Evolutionary conservation across 2,113 vertebrate genomes (phyloP).

Genomic region (Mirza zaza): DNA sequence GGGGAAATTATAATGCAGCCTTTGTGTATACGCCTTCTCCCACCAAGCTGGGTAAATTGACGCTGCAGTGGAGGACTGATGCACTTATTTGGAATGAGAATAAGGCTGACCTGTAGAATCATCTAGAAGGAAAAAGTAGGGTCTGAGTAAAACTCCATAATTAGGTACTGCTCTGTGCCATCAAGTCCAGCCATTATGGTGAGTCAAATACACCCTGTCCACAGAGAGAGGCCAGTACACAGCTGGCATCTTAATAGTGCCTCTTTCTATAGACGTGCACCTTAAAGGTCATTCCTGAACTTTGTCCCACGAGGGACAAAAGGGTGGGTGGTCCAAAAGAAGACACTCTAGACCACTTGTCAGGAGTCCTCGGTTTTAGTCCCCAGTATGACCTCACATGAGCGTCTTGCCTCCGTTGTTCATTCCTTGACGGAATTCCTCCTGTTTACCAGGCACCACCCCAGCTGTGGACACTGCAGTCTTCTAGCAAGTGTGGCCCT

Average conservation of each 20-base stretch:
- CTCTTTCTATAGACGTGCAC: neutral
- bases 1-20: accelerated
- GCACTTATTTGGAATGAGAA: neutral
- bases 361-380: neutral
- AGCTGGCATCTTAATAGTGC: accelerated
- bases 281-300: neutral
- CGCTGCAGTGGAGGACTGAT: neutral
- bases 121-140: neutral
- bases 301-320: too few species aligned
- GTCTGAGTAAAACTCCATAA: neutral
- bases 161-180: neutral
- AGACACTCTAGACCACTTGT: too few species aligned
- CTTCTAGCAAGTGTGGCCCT: neutral
- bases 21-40: accelerated
- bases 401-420: accelerated
- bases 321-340: too few species aligned
- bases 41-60: neutral
- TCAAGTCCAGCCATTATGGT: neutral
- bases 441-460: neutral
- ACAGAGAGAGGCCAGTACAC: accelerated
- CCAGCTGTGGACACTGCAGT: too few species aligned
- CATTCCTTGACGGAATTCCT: accelerated
- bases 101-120: neutral
- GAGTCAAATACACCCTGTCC: neutral
- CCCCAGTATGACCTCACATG: accelerated